Percentiles rank a stretch among this genome's conserved stretches.
These are phyloP conservation scores for Enteromius mattozi DNA, from an alignment of 2,797 vertebrate species.

Conservation along the genomic window DNA sequence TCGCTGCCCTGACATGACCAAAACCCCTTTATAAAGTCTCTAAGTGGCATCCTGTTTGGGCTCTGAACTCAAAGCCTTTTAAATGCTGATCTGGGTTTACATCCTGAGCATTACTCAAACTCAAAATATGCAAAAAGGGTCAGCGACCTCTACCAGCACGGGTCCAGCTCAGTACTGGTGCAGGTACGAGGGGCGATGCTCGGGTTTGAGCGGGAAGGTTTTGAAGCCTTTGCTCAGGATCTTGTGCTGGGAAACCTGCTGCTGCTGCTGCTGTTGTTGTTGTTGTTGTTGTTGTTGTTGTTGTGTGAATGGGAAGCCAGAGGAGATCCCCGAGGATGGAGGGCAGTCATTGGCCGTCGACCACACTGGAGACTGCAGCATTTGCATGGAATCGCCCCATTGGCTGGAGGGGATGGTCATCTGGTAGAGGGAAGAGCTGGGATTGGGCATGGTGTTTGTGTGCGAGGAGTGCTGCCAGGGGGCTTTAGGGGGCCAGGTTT, in stretches of 20 bases:
- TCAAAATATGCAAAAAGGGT: neutral
- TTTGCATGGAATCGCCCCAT: constrained; percentile 96
- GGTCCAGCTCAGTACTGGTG: constrained; percentile 88
- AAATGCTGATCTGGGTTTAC: constrained; percentile 29
- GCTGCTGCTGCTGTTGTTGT: constrained; percentile 66
- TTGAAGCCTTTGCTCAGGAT: constrained; percentile 97
- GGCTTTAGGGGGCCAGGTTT: constrained; percentile 99
- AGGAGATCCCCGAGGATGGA: constrained; percentile 79
- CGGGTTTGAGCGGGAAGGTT: constrained; percentile 94
- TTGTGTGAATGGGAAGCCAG: constrained; percentile 87
- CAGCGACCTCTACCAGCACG: constrained; percentile 9
- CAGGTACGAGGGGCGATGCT: constrained; percentile 94
- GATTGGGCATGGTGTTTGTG: constrained; percentile 87
- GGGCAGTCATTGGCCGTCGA: constrained; percentile 88
- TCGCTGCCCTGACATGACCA: neutral
- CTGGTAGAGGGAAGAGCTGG: constrained; percentile 89
- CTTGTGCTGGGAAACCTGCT: constrained; percentile 81
- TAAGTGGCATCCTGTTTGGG: neutral
- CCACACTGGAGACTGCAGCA: constrained; percentile 95
- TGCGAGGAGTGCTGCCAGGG: constrained; percentile 93
- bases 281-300: constrained; percentile 67
- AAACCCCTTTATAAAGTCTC: neutral
- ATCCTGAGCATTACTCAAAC: constrained; percentile 1
- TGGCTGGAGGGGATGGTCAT: constrained; percentile 89
- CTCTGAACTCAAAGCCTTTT: neutral